These are phyloP conservation scores for Lobophora halterata DNA, from an alignment of 2,888 invertebrate species.

Conservation along the genomic window DNA sequence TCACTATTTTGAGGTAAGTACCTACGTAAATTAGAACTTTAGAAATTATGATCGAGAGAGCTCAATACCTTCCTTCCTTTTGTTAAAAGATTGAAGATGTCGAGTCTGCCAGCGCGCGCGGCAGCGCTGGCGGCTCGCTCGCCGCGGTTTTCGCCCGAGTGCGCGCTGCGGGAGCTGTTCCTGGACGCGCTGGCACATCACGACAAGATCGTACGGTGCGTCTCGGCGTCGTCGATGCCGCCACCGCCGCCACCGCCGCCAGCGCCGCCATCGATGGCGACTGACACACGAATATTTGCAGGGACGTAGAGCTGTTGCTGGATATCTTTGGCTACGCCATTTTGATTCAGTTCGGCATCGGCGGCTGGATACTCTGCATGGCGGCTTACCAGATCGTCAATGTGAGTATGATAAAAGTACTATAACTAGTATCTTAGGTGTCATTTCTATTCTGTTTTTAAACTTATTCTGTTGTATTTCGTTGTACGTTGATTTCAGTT, in stretches of 20 bases:
- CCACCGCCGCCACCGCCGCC: too few relatives aligned
- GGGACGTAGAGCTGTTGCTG: slow-evolving; percentile 49
- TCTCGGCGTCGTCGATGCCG: not conserved
- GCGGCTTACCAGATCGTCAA: slow-evolving; percentile 67
- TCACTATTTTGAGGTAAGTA: slow-evolving; percentile 54
- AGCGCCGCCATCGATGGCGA: too few relatives aligned
- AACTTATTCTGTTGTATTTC: too few relatives aligned
- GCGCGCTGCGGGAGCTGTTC: slow-evolving; percentile 38
- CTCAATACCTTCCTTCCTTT: not conserved
- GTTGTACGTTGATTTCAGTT: slow-evolving; percentile 49
- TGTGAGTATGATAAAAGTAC: slow-evolving; percentile 41
- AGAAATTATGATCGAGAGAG: not conserved
- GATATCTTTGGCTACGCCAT: slow-evolving; percentile 61
- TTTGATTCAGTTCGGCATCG: slow-evolving; percentile 64
- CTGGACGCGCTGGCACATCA: slow-evolving; percentile 54
- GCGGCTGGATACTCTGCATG: slow-evolving; percentile 73
- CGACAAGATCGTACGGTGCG: slow-evolving; percentile 51
- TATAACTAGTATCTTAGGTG: not conserved
- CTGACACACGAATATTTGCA: slow-evolving; percentile 24
- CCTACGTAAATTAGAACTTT: not conserved
- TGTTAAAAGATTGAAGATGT: slow-evolving; percentile 47
- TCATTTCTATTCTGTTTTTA: not conserved
- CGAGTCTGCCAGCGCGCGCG: slow-evolving; percentile 44
- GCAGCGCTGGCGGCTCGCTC: slow-evolving; percentile 16
- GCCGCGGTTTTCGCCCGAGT: slow-evolving; percentile 31